Evolutionary conservation across 2,888 invertebrate genomes (phyloP), one percentile per base, ranked within the genome.

Genomic region (Byasa hedistus): DNA sequence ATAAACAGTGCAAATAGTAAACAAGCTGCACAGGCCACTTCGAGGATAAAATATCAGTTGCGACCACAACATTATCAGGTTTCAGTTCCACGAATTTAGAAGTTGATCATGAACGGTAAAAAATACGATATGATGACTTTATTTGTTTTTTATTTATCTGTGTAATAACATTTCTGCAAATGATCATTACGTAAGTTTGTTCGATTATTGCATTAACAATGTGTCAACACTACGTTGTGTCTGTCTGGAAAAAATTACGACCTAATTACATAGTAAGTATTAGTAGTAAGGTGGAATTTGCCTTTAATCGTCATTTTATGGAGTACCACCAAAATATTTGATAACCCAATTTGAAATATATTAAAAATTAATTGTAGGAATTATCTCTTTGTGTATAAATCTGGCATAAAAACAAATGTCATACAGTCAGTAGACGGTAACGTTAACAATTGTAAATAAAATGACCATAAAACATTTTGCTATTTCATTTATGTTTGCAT

Each of bases 31-130:
- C 58, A 72, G 62, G 64, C 69, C 71, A 56, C 73, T 73, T 71
- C 62, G 71, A 70, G 71, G 70, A 72, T 72, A 73, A 72, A 74
- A 68, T 76, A 70, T 76, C 74, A 73, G 57, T 69, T 69, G 71
- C 73, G 71, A 71, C 76, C 76, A 72, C 75, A 74, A 68, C 64
- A 64, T 69, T 76, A 71, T 76, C 70, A 66, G 61, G 68, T 76
- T 76, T 72, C 77, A 66, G 70, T 76, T 76, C 76, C 66, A 69
- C 72, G 76, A 76, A 77, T 75, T 75, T 71, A 71, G 72, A 72
- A 68, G 68, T 36, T 61, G 60, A 59, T 55, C 32, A 27, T 27
- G 55, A 32, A 62, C 32, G 58, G 61, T 62, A 44, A 44, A 44
- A 44, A 12, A 17, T n/a, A n/a, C n/a, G 4, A 2, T 15, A 2